Conservation (phyloP, 1,140 invertebrate genomes). For the Aphelenchoides avenae region DNA sequence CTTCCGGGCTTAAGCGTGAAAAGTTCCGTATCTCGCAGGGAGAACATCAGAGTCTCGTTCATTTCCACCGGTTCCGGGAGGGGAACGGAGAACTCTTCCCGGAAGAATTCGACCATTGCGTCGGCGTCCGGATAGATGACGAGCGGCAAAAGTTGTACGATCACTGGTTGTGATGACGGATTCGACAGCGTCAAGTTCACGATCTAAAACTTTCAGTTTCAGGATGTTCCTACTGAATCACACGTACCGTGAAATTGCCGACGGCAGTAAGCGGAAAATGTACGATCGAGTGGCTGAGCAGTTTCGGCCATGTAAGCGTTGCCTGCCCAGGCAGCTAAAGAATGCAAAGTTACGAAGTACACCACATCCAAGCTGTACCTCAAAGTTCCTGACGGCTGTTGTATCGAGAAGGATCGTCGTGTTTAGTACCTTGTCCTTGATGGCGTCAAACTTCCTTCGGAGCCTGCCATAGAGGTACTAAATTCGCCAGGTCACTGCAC, state of each 20-base stretch:
- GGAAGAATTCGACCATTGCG: slow-evolving; percentile 61
- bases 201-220: slow-evolving; percentile 57
- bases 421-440: slow-evolving; percentile 64
- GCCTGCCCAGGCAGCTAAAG: slow-evolving; percentile 55
- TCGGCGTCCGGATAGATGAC: slow-evolving; percentile 64
- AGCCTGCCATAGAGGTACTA: slow-evolving; percentile 62
- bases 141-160: slow-evolving; percentile 64
- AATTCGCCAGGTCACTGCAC: too few species aligned
- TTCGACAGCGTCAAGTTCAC: slow-evolving; percentile 65
- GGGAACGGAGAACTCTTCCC: slow-evolving; percentile 40
- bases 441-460: slow-evolving; percentile 59
- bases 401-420: slow-evolving; percentile 74
- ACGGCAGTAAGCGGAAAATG: slow-evolving; percentile 77
- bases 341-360: too few species aligned
- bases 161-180: slow-evolving; percentile 62
- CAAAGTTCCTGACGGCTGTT: slow-evolving; percentile 65
- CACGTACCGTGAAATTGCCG: slow-evolving; percentile 69
- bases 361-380: slow-evolving; percentile 38
- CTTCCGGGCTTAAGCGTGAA: slow-evolving; percentile 60
- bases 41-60: slow-evolving; percentile 63
- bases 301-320: slow-evolving; percentile 71
- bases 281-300: slow-evolving; percentile 64
- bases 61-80: slow-evolving; percentile 48
- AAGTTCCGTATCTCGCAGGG: slow-evolving; percentile 62
- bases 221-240: too few species aligned